Percentiles rank a stretch among this genome's conserved stretches.
Evolutionary conservation across 2,797 vertebrate genomes (phyloP).

Genomic region (Pantherophis vulpinus): DNA sequence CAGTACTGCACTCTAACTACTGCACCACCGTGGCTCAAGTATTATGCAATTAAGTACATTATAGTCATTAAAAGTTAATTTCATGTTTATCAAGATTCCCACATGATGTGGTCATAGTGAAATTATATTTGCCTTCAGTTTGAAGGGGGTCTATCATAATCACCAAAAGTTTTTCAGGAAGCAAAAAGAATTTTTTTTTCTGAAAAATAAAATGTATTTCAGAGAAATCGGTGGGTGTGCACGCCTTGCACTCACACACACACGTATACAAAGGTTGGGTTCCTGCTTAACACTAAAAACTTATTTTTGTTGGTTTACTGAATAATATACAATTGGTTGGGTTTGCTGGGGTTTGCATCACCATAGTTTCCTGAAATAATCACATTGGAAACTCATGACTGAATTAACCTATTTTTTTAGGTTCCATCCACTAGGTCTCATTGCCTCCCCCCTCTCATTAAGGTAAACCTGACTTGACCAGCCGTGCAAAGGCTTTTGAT

Average conservation of each 20-base stretch:
- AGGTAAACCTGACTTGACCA: background rate
- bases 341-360: background rate
- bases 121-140: background rate
- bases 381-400: background rate
- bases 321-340: background rate
- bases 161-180: background rate
- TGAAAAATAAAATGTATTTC: too few species aligned
- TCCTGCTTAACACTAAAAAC: background rate
- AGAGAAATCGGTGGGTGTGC: background rate
- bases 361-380: background rate
- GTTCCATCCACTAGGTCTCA: background rate
- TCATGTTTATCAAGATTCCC: background rate
- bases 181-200: background rate
- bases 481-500: background rate
- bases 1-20: too few species aligned
- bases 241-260: background rate
- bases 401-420: background rate
- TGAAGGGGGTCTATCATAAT: background rate
- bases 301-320: background rate
- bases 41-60: background rate
- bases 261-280: background rate
- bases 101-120: background rate
- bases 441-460: background rate
- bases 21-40: too few species aligned
- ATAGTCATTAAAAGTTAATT: background rate